Evolutionary conservation across 2,797 vertebrate species (phyloP).

Genomic region (Spondyliosoma cantharus): DNA sequence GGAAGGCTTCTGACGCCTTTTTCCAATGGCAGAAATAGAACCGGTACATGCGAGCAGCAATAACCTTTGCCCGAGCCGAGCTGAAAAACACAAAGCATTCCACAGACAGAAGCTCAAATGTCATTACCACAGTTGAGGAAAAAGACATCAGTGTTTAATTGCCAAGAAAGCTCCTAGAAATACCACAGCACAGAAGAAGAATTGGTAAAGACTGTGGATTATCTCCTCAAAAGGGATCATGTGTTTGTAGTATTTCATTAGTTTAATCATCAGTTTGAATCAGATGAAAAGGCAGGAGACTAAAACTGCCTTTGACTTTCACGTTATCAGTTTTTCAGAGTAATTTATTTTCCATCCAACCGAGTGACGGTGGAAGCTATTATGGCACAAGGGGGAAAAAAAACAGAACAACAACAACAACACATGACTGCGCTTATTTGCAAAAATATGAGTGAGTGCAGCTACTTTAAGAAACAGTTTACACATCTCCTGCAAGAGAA

Average conservation of each 20-base stretch:
- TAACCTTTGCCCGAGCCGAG: slow-evolving; percentile 3
- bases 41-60: not conserved
- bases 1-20: not conserved
- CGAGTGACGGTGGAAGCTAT: slow-evolving; percentile 1
- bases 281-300: not conserved
- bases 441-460: slow-evolving; percentile 17
- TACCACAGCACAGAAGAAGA: slow-evolving; percentile 11
- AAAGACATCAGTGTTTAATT: slow-evolving; percentile 39
- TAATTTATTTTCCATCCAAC: slow-evolving; percentile 8
- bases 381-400: not conserved
- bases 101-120: slow-evolving; percentile 28
- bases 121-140: slow-evolving; percentile 17
- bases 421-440: slow-evolving; percentile 20
- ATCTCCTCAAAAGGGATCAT: not conserved
- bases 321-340: slow-evolving; percentile 17
- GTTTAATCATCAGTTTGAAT: slow-evolving; percentile 26
- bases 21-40: not conserved
- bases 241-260: slow-evolving; percentile 15
- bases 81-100: slow-evolving; percentile 14
- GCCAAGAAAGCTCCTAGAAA: slow-evolving; percentile 18
- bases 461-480: slow-evolving; percentile 17
- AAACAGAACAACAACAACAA: not conserved
- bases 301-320: slow-evolving; percentile 7
- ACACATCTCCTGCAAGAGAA: slow-evolving; percentile 10
- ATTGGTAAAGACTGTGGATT: slow-evolving; percentile 14